Conservation (phyloP, 35 echinoderm and acorn worm species). For the Apostichopus japonicus region DNA sequence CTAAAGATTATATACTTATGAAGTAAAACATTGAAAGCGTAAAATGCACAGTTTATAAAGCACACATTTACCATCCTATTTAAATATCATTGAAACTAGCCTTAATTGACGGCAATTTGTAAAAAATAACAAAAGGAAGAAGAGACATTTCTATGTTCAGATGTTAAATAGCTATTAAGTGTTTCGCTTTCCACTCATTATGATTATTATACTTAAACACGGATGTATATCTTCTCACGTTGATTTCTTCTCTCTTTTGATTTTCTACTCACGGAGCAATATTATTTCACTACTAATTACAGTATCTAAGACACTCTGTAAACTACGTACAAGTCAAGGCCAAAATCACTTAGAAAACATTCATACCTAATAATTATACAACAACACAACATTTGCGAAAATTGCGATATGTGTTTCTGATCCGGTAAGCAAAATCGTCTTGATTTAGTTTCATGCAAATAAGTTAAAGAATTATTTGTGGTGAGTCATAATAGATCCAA, state of each 20-base stretch:
- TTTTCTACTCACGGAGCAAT: slow-evolving; percentile 3
- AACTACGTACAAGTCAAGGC: background rate
- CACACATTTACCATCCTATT: background rate
- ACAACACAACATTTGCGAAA: background rate
- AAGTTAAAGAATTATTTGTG: too few species aligned
- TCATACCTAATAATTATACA: background rate
- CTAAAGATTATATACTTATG: background rate
- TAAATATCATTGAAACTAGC: background rate
- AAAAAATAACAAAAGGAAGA: background rate
- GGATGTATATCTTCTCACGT: background rate
- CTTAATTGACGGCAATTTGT: slow-evolving; percentile 6
- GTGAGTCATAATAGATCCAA: too few species aligned
- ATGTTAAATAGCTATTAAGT: background rate
- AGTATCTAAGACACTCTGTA: background rate
- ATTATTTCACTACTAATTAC: background rate
- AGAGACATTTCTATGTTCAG: background rate
- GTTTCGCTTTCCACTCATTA: background rate
- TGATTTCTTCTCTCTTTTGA: background rate
- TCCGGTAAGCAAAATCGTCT: background rate
- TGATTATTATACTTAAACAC: background rate
- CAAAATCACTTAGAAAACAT: background rate
- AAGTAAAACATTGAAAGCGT: background rate
- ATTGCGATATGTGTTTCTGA: background rate
- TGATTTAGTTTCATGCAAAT: background rate
- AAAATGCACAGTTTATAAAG: background rate